A percentile compares a stretch with the other conserved stretches of the same genome.
Evolutionary conservation across 2,797 vertebrate species (phyloP).

Genomic region (Novumbra hubbsi): DNA sequence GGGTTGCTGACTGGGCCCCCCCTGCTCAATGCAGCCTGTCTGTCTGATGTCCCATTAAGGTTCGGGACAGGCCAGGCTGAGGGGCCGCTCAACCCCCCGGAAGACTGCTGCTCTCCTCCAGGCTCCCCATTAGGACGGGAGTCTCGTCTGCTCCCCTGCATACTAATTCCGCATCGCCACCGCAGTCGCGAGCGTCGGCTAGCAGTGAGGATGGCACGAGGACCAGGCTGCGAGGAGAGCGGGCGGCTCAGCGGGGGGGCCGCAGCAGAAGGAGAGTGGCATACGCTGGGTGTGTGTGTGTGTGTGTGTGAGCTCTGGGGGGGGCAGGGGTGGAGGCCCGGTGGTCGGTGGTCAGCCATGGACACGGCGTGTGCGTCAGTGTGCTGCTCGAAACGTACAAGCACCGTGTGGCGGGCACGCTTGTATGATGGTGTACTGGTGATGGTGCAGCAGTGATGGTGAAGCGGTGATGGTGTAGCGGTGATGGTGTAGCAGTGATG

Average conservation of each 20-base stretch:
- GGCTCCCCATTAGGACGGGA: constrained; percentile 44
- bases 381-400: constrained; percentile 38
- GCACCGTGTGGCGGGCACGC: constrained; percentile 51
- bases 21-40: constrained; percentile 61
- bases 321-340: not conserved
- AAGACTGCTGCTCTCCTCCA: constrained; percentile 15
- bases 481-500: too few relatives aligned
- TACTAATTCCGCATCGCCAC: constrained; percentile 71
- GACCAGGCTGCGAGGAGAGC: not conserved
- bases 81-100: constrained; percentile 27
- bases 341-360: constrained; percentile 55
- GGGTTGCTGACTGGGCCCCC: constrained; percentile 32
- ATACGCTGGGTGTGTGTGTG: constrained; percentile 44
- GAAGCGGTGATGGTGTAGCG: too few relatives aligned
- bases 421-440: too few relatives aligned
- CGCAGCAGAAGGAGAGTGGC: constrained; percentile 21
- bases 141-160: constrained; percentile 55
- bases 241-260: not conserved
- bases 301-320: constrained; percentile 36
- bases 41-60: constrained; percentile 71
- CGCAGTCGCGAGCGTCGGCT: constrained; percentile 54
- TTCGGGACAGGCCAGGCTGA: constrained; percentile 21
- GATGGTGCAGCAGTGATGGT: too few relatives aligned
- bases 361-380: constrained; percentile 47
- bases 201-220: constrained; percentile 14